Percentiles rank a stretch among this genome's conserved stretches.
phyloP scores from a whole-genome alignment of 92 coral and sea anemone genomes.

The Palythoa heliodiscus region DNA sequence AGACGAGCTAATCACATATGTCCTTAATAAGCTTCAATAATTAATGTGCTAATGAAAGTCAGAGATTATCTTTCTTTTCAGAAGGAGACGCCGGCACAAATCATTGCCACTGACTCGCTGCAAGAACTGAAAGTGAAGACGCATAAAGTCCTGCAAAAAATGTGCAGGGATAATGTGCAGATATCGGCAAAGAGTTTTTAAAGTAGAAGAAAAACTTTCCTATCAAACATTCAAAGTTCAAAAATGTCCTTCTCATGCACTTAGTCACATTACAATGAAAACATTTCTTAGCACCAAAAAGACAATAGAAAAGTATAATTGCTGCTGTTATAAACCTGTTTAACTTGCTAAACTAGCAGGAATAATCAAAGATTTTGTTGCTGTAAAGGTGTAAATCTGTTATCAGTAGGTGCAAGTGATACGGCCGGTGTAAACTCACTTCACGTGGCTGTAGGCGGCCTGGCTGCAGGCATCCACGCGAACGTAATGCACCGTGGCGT shows the following conservation, averaged over 20 bases:
- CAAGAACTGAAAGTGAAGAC: background rate
- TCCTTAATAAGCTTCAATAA: slow-evolving; percentile 10
- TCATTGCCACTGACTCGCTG: slow-evolving; percentile 9
- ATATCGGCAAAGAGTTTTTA: background rate
- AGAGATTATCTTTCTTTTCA: slow-evolving; percentile 8
- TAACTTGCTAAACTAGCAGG: background rate
- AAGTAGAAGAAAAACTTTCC: background rate
- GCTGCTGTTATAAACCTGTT: background rate
- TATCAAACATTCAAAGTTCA: background rate
- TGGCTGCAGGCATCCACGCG: slow-evolving; percentile 48
- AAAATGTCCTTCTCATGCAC: background rate
- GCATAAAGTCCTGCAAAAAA: background rate
- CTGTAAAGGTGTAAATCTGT: background rate
- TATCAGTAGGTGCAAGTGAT: slow-evolving; percentile 14
- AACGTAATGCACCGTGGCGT: background rate
- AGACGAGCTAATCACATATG: background rate
- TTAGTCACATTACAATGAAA: background rate
- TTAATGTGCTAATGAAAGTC: slow-evolving; percentile 24
- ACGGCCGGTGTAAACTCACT: slow-evolving; percentile 2
- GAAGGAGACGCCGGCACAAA: background rate
- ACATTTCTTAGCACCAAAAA: too few species aligned
- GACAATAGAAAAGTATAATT: too few species aligned
- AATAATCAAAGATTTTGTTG: background rate
- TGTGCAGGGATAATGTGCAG: background rate
- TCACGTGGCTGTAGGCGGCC: slow-evolving; percentile 52